phyloP scores from a whole-genome alignment of 1,140 invertebrate species.

The Spodoptera frugiperda region DNA sequence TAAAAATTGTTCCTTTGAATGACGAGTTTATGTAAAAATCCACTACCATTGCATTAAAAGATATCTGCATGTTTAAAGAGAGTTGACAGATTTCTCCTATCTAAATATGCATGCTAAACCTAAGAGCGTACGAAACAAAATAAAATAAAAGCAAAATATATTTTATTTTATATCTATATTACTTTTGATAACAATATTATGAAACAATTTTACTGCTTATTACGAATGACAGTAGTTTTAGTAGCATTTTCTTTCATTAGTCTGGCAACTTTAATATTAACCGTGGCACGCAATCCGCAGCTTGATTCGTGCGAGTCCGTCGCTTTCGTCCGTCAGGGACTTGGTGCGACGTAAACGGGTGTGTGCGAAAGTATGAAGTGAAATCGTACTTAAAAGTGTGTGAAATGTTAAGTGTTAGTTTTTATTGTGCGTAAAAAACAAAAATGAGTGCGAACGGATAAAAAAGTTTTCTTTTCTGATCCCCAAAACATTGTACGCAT shows the following conservation, averaged over 20 bases:
- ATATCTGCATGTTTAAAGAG: no score
- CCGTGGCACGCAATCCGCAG: conserved; percentile 68
- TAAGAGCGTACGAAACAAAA: no score
- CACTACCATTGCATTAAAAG: no score
- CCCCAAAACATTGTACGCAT: conserved; percentile 71
- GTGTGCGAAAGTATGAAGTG: conserved; percentile 86
- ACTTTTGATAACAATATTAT: no score
- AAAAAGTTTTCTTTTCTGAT: conserved; percentile 62
- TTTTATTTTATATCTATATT: no score
- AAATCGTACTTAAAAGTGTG: conserved; percentile 85
- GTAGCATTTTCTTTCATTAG: conserved; percentile 33
- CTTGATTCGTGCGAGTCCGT: conserved; percentile 80
- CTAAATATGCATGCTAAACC: no score
- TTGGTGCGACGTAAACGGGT: conserved; percentile 81
- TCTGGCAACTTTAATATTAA: conserved; percentile 60
- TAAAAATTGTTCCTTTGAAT: no score
- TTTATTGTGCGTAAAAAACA: conserved; percentile 81
- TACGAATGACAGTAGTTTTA: not conserved
- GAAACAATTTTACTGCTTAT: no score
- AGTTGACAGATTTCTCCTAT: not conserved
- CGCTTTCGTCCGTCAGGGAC: conserved; percentile 78
- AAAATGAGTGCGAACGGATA: conserved; percentile 86
- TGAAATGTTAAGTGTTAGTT: conserved; percentile 86
- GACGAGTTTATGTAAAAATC: no score
- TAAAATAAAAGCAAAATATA: no score